These are phyloP conservation scores for Syncerus caffer DNA, from an alignment of 2,797 vertebrate species.

Conservation along the genomic window DNA sequence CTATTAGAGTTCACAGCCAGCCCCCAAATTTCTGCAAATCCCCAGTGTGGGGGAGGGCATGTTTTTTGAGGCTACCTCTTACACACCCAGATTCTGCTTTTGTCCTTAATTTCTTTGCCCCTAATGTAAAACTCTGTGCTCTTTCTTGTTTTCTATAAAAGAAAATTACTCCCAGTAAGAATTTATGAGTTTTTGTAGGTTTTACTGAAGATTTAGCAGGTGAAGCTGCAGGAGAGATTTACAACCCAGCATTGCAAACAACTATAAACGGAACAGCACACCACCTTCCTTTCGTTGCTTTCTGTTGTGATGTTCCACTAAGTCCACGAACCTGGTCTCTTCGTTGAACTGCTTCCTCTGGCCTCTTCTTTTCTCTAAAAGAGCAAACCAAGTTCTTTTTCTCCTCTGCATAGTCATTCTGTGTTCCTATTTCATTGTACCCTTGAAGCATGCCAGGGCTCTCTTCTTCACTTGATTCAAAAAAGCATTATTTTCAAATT, in stretches of 20 bases:
- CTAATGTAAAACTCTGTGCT: neutral
- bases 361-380: neutral
- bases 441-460: neutral
- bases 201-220: neutral
- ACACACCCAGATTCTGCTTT: neutral
- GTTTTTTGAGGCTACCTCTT: neutral
- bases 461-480: neutral
- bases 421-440: neutral
- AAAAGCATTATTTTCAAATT: neutral
- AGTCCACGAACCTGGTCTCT: neutral
- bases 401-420: neutral
- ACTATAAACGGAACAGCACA: fast-evolving
- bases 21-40: neutral
- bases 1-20: neutral
- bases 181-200: neutral
- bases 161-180: neutral
- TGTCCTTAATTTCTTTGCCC: neutral
- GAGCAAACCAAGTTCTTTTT: neutral
- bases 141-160: neutral
- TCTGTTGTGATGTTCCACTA: fast-evolving
- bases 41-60: fast-evolving
- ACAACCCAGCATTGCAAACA: neutral
- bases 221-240: neutral
- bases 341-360: neutral
- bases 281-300: neutral